Evolutionary conservation across 2,888 invertebrate species (phyloP), one percentile per base, ranked within the genome.

Genomic region (Merodon equestris): DNA sequence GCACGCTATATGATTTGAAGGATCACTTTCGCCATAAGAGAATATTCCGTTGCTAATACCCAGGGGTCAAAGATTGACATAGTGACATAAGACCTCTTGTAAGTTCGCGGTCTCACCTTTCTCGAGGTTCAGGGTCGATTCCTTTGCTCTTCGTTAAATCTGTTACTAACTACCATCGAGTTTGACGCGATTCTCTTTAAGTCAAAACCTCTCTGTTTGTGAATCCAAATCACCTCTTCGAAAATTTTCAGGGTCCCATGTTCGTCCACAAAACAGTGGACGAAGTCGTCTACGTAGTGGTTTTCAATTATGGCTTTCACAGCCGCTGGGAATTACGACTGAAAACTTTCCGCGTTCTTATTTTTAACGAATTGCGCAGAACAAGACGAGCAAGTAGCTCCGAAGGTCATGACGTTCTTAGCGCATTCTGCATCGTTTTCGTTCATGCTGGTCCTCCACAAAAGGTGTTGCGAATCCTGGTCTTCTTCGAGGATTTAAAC

Each of bases 301-400:
- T 72, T 50, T 14, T 56, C 17, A 1, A 50, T 40, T 10, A 72
- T 72, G 4, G 56, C 71, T 5, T 48, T 19, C 14, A 42, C 61
- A 14, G 71, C 63, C 7, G 1, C 34, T 15, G 54, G 48, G 38
- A 27, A 57, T 14, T 56, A 0, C 1, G 34, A 14, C 4, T 10
- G 10, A 50, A 48, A 61, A 2, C 44, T 44, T 4, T 34, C 38
- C 54, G 48, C 75, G 19, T 56, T 68, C 14, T 13, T 15, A n/a
- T 74, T 60, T 42, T 82, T 82, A 9, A 82, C 72, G 57, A 54
- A 83, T 17, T 82, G 81, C 9, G 74, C 81, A 4, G 40, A 54
- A 9, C 54, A 66, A 45, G 64, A 58, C 3, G 45, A 66, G 12
- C 45, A 67, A 1, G 44, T 64, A n/a, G 67, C 60, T 13, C 73